These are phyloP conservation scores for Adelphocoris suturalis DNA, from an alignment of 2,888 invertebrate genomes.

Conservation along the genomic window DNA sequence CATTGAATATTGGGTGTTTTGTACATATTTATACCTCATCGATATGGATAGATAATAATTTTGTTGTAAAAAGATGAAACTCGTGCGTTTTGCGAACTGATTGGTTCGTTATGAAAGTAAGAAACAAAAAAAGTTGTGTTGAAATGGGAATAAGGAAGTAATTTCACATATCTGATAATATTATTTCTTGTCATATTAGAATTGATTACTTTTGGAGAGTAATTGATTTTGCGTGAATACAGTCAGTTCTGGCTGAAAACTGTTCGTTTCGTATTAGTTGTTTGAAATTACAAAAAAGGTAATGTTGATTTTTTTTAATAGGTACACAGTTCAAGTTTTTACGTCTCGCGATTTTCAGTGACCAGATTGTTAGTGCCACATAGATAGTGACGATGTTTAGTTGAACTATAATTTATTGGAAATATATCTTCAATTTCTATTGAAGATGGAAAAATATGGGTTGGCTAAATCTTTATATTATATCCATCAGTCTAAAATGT, in stretches of 20 bases:
- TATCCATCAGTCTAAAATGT: not conserved
- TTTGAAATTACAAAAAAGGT: not conserved
- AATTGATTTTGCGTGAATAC: conserved; percentile 46
- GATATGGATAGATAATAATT: conserved; percentile 71
- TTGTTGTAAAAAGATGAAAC: conserved; percentile 65
- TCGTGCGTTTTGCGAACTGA: conserved; percentile 57
- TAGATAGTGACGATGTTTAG: conserved; percentile 12
- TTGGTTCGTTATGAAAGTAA: conserved; percentile 54
- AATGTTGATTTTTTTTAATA: not conserved
- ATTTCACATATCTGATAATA: conserved; percentile 71
- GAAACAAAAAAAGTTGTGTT: conserved; percentile 69
- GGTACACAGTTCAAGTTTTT: not conserved
- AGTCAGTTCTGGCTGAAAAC: conserved; percentile 33
- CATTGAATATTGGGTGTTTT: conserved; percentile 72
- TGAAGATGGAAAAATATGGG: not conserved
- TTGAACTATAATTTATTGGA: not conserved
- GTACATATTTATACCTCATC: conserved; percentile 74
- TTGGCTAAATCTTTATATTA: not conserved
- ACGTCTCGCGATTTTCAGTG: conserved; percentile 62
- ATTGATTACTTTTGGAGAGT: conserved; percentile 33
- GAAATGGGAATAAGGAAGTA: conserved; percentile 61
- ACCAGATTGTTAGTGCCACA: conserved; percentile 22
- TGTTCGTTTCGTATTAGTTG: not conserved
- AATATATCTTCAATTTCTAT: not conserved
- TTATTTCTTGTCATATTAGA: conserved; percentile 53